phyloP scores from a whole-genome alignment of 2,113 vertebrate genomes.

The Egretta garzetta region DNA sequence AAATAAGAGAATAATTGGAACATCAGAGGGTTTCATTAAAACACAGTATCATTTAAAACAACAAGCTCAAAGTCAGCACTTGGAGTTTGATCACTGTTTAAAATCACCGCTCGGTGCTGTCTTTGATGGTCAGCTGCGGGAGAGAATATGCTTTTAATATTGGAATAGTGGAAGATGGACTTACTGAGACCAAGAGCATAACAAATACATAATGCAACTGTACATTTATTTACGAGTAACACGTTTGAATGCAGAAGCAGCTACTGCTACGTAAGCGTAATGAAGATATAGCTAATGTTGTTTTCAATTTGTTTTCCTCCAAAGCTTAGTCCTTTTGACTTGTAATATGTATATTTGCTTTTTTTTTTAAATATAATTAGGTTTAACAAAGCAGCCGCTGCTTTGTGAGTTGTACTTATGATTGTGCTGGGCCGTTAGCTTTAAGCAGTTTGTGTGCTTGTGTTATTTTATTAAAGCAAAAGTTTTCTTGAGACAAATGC shows the following conservation, averaged over 20 bases:
- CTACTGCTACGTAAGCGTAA: conserved; percentile 1
- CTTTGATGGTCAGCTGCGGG: background rate
- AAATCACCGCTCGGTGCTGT: background rate
- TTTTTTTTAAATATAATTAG: background rate
- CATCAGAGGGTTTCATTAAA: background rate
- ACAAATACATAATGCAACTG: background rate
- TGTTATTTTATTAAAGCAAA: conserved; percentile 26
- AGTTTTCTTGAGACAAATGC: background rate
- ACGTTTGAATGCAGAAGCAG: background rate
- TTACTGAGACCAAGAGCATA: conserved; percentile 7
- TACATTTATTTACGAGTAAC: background rate
- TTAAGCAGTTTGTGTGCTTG: conserved; percentile 56
- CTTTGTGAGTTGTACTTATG: conserved; percentile 20
- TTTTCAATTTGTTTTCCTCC: conserved; percentile 46
- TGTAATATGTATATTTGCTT: conserved; percentile 60
- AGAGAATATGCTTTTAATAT: background rate
- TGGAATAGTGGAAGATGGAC: background rate
- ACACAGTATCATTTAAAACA: background rate
- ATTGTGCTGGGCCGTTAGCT: conserved; percentile 22
- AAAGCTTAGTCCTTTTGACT: conserved; percentile 56
- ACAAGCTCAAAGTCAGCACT: background rate
- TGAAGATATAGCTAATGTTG: background rate
- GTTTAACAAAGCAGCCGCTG: conserved; percentile 50
- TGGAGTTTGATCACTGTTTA: background rate
- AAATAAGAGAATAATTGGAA: background rate